phyloP scores from a whole-genome alignment of 2,113 vertebrate species.

The Leiothrix lutea region DNA sequence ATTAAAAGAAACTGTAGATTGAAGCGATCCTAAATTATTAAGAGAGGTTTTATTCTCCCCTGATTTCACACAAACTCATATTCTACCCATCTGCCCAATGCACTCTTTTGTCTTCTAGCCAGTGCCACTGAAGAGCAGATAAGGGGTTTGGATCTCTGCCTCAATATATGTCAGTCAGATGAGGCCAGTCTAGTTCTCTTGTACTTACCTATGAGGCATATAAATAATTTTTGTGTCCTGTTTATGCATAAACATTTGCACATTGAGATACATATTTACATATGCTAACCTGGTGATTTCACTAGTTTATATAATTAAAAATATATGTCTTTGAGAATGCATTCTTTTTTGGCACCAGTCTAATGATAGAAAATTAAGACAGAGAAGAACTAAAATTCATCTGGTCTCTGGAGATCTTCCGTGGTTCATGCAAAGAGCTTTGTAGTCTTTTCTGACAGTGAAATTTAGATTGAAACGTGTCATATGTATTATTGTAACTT shows the following conservation, averaged over 20 bases:
- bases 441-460: not conserved
- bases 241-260: not conserved
- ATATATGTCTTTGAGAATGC: not conserved
- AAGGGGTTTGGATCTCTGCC: not conserved
- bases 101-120: not conserved
- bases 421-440: not conserved
- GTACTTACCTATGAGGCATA: not conserved
- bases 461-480: not conserved
- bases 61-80: not conserved
- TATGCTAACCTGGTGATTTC: not conserved
- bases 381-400: not conserved
- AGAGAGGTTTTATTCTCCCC: slow-evolving; percentile 17
- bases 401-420: not conserved
- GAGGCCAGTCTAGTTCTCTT: not conserved
- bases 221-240: not conserved
- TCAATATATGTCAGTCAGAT: not conserved
- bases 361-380: not conserved
- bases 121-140: not conserved
- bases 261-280: not conserved
- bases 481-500: not conserved
- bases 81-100: not conserved
- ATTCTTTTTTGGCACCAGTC: not conserved
- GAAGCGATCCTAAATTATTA: slow-evolving; percentile 14
- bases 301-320: not conserved
- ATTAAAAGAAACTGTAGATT: not conserved